phyloP scores from a whole-genome alignment of 1,140 invertebrate genomes.

The Armadillidium nasatum region DNA sequence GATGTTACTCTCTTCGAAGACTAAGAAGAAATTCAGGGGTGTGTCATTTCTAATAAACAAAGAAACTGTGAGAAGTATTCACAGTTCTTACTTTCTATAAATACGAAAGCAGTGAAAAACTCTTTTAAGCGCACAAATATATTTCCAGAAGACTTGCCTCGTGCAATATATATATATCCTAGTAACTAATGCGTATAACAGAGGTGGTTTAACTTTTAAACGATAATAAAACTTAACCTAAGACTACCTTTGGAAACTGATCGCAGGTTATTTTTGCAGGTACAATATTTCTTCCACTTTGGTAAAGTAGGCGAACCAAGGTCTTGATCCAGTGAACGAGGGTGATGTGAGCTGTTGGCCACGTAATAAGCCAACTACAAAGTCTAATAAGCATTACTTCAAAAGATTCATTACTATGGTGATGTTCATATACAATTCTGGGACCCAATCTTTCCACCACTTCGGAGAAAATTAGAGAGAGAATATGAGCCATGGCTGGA shows the following conservation, averaged over 20 bases:
- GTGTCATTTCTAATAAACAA: no score
- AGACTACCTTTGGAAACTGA: conserved; percentile 33
- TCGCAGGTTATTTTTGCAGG: conserved; percentile 32
- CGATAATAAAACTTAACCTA: no score
- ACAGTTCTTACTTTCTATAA: no score
- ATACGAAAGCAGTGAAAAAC: no score
- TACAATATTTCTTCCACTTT: conserved; percentile 30
- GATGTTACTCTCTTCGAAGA: no score
- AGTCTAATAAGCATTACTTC: conserved; percentile 30
- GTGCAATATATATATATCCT: no score
- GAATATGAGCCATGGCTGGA: neutral
- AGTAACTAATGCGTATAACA: no score
- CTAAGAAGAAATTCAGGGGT: no score
- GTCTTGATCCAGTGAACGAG: conserved; percentile 32
- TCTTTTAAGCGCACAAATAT: no score
- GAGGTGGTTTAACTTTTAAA: no score
- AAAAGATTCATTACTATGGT: conserved; percentile 28
- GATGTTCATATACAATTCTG: conserved; percentile 30
- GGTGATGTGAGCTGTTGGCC: conserved; percentile 32
- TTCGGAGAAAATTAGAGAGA: neutral
- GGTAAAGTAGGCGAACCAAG: conserved; percentile 30
- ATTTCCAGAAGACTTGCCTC: no score
- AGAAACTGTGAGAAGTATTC: no score
- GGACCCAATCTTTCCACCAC: conserved; percentile 35
- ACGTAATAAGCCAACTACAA: conserved; percentile 32